Conservation (phyloP, 2,113 vertebrate genomes). For the Etheostoma spectabile region DNA sequence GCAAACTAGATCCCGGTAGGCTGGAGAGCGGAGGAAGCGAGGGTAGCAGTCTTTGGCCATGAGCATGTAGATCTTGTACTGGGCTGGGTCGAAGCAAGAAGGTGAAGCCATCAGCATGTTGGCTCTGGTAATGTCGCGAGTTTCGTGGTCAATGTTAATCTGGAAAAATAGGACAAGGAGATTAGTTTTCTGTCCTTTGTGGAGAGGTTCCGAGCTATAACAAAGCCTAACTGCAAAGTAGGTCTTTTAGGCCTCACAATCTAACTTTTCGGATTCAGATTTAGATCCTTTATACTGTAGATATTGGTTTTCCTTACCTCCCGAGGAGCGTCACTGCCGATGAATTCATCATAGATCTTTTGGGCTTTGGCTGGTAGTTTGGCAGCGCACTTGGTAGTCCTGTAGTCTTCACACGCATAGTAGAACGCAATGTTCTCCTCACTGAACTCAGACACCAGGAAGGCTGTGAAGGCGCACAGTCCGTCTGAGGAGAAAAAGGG, state of each 20-base stretch:
- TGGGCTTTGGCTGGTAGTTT: constrained; percentile 90
- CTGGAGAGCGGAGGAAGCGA: constrained; percentile 89
- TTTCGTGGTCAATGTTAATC: constrained; percentile 95
- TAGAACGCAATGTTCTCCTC: constrained; percentile 99
- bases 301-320: constrained; percentile 85
- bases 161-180: constrained; percentile 62
- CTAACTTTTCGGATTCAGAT: background rate
- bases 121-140: constrained; percentile 90
- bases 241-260: background rate
- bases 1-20: constrained; percentile 76
- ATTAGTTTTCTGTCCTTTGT: constrained; percentile 26
- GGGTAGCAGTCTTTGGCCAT: constrained; percentile 98
- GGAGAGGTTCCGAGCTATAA: background rate
- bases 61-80: constrained; percentile 90
- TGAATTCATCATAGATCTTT: constrained; percentile 94
- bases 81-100: constrained; percentile 88
- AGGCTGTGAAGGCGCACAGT: constrained; percentile 90
- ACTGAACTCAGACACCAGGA: constrained; percentile 94
- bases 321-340: constrained; percentile 89
- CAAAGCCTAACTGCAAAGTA: background rate
- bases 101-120: constrained; percentile 85
- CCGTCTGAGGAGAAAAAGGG: constrained; percentile 84
- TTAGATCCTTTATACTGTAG: background rate
- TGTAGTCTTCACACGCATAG: constrained; percentile 95
- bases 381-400: constrained; percentile 83